Evolutionary conservation across 30 jellyfish, hydroid and myxozoan species (phyloP).

Genomic region (Chironex yamaguchii): DNA sequence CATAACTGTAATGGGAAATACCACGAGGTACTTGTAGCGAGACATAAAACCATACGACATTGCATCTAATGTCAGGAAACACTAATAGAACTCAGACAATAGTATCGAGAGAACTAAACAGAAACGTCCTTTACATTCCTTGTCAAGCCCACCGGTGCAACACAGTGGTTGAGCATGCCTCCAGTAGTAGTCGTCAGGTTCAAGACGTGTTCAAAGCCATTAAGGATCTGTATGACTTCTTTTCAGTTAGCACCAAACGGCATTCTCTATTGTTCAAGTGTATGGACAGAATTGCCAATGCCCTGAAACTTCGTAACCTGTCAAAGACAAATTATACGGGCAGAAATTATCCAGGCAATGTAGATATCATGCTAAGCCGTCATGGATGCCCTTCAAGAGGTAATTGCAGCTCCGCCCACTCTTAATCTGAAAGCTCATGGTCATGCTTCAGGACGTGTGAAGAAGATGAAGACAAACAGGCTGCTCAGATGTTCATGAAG

Average conservation of each 20-base stretch:
- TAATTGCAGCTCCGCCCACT: too few relatives aligned
- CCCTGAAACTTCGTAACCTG: not conserved
- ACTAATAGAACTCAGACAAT: slow-evolving; percentile 30
- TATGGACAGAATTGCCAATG: not conserved
- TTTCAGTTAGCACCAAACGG: slow-evolving; percentile 53
- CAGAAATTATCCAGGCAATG: slow-evolving; percentile 35
- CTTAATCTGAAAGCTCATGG: slow-evolving; percentile 17
- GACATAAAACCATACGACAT: slow-evolving; percentile 24
- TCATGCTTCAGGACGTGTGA: slow-evolving; percentile 19
- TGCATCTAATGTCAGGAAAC: slow-evolving; percentile 37
- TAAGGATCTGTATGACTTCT: slow-evolving; percentile 45
- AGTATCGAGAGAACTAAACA: slow-evolving; percentile 11
- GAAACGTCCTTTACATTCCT: slow-evolving; percentile 27
- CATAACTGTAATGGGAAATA: not conserved
- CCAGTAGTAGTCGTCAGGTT: too few relatives aligned
- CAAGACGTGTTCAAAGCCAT: slow-evolving; percentile 17
- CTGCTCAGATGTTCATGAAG: slow-evolving; percentile 9
- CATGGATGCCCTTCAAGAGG: slow-evolving; percentile 34
- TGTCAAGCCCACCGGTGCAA: slow-evolving; percentile 58
- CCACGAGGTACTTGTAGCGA: slow-evolving; percentile 9
- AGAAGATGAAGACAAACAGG: not conserved
- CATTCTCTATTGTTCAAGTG: not conserved
- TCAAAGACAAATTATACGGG: slow-evolving; percentile 29
- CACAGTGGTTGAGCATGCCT: slow-evolving; percentile 49
- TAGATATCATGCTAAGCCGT: slow-evolving; percentile 39